Evolutionary conservation across 2,888 invertebrate species (phyloP).

Genomic region (Gandaritis pyraliata): DNA sequence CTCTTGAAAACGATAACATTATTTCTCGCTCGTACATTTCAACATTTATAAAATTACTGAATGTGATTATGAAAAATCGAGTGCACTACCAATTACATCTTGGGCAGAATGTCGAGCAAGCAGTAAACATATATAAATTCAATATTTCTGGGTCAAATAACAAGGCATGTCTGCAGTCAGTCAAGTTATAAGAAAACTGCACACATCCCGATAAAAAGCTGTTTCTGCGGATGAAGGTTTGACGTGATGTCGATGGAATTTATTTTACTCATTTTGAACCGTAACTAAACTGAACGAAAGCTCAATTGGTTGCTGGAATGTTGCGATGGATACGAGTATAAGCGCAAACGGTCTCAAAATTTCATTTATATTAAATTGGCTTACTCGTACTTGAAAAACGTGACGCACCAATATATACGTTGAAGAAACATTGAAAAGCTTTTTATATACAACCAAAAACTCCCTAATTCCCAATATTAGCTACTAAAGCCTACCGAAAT

Average conservation of each 20-base stretch:
- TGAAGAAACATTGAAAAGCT: constrained; percentile 20
- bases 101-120: too few species aligned
- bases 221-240: constrained; percentile 13
- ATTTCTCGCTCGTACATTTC: too few species aligned
- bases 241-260: constrained; percentile 8
- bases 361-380: constrained; percentile 11
- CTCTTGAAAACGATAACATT: too few species aligned
- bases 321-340: not conserved
- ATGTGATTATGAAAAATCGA: too few species aligned
- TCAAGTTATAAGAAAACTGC: not conserved
- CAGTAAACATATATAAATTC: too few species aligned
- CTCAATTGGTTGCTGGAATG: constrained; percentile 13
- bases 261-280: constrained; percentile 5
- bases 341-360: not conserved
- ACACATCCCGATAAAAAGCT: not conserved
- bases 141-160: constrained; percentile 8
- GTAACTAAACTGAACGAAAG: constrained; percentile 11
- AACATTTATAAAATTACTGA: too few species aligned
- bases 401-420: constrained; percentile 9
- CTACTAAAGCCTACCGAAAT: constrained; percentile 49
- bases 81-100: too few species aligned
- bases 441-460: constrained; percentile 16
- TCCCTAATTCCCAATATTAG: constrained; percentile 34
- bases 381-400: constrained; percentile 7
- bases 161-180: constrained; percentile 2